Conservation (phyloP, 2,113 vertebrate species). For the Trematomus loennbergii region DNA sequence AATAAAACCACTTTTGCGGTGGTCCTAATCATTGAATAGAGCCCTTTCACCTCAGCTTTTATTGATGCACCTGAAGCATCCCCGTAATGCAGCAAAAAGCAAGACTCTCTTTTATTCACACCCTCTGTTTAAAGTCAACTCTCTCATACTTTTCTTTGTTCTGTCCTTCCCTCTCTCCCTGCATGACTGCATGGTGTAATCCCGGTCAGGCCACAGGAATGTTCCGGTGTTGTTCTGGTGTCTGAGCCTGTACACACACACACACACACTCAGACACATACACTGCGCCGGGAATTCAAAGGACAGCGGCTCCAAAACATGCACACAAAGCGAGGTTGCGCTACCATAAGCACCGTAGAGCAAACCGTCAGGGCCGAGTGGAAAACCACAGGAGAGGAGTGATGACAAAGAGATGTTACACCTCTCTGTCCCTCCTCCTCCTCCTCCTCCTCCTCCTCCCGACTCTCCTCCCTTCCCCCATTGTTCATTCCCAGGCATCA, state of each 20-base stretch:
- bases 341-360: conserved; percentile 44
- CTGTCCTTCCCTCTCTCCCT: conserved; percentile 25
- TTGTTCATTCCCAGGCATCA: conserved; percentile 68
- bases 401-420: conserved; percentile 81
- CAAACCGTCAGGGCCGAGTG: conserved; percentile 48
- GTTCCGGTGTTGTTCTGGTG: conserved; percentile 70
- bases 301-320: conserved; percentile 41
- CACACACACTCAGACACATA: neutral
- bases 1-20: conserved; percentile 8
- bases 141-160: conserved; percentile 31
- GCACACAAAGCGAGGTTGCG: conserved; percentile 48
- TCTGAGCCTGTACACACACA: conserved; percentile 55
- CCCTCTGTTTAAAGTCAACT: conserved; percentile 22
- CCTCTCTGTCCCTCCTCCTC: conserved; percentile 60
- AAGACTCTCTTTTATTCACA: conserved; percentile 1
- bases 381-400: conserved; percentile 71
- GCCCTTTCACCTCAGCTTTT: neutral
- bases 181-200: conserved; percentile 66
- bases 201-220: conserved; percentile 65
- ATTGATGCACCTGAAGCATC: conserved; percentile 2
- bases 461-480: conserved; percentile 70
- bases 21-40: conserved; percentile 19
- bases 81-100: neutral
- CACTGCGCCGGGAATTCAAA: conserved; percentile 41
- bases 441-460: conserved; percentile 19